Evolutionary conservation across 1,140 invertebrate genomes (phyloP), one percentile per base, ranked within the genome.

Genomic region (Cheumatopsyche charites): DNA sequence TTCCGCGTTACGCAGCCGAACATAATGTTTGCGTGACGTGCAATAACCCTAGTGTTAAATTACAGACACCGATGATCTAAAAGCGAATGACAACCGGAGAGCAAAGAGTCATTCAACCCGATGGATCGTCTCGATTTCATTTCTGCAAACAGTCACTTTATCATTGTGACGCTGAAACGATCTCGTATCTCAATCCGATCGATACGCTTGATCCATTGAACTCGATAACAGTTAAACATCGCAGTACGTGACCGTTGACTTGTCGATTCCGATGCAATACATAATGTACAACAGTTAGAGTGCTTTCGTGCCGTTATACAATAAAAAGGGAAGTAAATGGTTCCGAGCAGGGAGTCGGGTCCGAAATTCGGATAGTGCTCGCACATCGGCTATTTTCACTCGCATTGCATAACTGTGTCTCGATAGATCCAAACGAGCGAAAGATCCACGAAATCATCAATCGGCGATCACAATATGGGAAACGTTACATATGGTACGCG

Each of bases 21-120:
- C 29, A 36, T 36, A 36, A 36, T 9, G 29, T 36, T 36, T 36
- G 47, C 47, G 47, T 52, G 19, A 52, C 47, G 47, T 52, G 47
- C 47, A 52, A 52, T 52, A 52, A 52, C 47, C 47, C 47, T 52
- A 52, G 15, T 17, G 47, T 52, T 52, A n/a, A 17, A 47, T 47
- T 47, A 17, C 45, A 17, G 47, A 52, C 47, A n/a, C 47, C 45
- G 19, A 7, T 17, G 47, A 17, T 13, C 15, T 17, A 52, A 52
- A 52, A 52, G 15, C 47, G 19, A 15, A 17, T 17, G 19, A 11
- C 47, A 19, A 52, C 9, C 7, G 1, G 15, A n/a, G n/a, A n/a
- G 15, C 47, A 19, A 52, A 13, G 6, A 42, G 47, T 52, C 47
- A 7, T 52, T 52, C 47, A 52, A 52, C 47, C 19, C 7, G 47